Evolutionary conservation across 2,888 invertebrate species (phyloP).

Genomic region (Acleris holmiana): DNA sequence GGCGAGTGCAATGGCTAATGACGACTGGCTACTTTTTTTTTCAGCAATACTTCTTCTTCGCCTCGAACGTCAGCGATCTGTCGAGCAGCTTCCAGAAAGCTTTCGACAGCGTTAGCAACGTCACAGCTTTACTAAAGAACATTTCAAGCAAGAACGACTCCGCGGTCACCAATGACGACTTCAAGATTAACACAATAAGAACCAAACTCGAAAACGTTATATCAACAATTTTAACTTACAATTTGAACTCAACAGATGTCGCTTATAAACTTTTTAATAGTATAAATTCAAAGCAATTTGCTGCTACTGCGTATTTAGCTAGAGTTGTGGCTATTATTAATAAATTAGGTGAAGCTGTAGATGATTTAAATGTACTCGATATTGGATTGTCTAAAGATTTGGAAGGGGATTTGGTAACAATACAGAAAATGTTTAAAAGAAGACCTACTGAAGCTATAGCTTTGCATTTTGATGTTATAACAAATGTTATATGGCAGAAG

Average conservation of each 20-base stretch:
- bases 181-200: constrained; percentile 54
- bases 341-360: constrained; percentile 56
- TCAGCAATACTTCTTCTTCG: constrained; percentile 75
- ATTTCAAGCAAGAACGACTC: constrained; percentile 55
- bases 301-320: constrained; percentile 62
- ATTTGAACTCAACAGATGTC: constrained; percentile 55
- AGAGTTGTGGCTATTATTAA: constrained; percentile 63
- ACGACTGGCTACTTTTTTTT: constrained; percentile 44
- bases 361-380: constrained; percentile 49
- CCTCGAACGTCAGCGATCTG: constrained; percentile 55
- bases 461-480: constrained; percentile 70
- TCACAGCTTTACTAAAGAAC: constrained; percentile 53
- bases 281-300: constrained; percentile 62
- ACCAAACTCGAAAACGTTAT: constrained; percentile 58
- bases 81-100: constrained; percentile 64
- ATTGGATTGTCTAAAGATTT: constrained; percentile 48
- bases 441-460: constrained; percentile 62
- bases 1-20: no score
- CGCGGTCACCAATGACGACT: constrained; percentile 46
- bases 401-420: constrained; percentile 50
- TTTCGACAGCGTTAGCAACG: constrained; percentile 54
- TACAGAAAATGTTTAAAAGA: constrained; percentile 65
- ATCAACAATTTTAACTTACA: constrained; percentile 59
- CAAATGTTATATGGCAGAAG: constrained; percentile 60
- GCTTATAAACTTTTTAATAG: constrained; percentile 61